Base-by-base conservation (phyloP, 2,113 vertebrate species). In the Nerophis ophidion region DNA sequence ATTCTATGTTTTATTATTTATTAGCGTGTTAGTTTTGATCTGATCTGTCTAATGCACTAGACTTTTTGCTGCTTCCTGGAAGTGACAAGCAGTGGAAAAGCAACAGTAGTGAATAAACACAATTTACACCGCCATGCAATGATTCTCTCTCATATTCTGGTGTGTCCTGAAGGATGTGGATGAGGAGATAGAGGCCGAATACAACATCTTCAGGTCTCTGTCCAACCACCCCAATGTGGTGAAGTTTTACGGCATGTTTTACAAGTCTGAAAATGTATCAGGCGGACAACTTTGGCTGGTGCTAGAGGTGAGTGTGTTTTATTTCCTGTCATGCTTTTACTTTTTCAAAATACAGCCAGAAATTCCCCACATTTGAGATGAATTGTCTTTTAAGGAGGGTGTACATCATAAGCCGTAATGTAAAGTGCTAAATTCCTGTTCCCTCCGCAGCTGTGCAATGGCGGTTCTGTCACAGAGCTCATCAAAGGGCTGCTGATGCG, bases 151-250 rank as follows among this genome's bases (percentile, higher is more conserved):
- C 19, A 5, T 40, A 2, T 68, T 66, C 17, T 72, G 45, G 1
- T 70, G 56, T 38, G 57, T 6, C 48, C 63, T 56, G 19, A 72
- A 99, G 96, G 96, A 97, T 81, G 90, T 99, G 84, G 96, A 98
- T 81, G 97, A 99, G 85, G 96, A 99, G 84, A 98, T 98, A 58
- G 97, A 99, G 85, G 96, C 96, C 14, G 97, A 99, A 71, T 98
- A 98, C 85, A 99, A 92, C 83, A 99, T 99, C 84, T 77, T 99
- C 81, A 90, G 90, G 65, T 93, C 94, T 48, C 89, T 99, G 76
- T 93, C 95, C 16, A 97, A 93, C 87, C 97, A 99, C 73, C 95
- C 96, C 35, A 99, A 99, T 2, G 96, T 99, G 77, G 95, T 99
- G 57, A 98, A 93, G 84, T 99, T 98, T 89, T 96, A 90, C 50